Evolutionary conservation across 2,113 vertebrate genomes (phyloP).

Genomic region (Pachyramphus minor): DNA sequence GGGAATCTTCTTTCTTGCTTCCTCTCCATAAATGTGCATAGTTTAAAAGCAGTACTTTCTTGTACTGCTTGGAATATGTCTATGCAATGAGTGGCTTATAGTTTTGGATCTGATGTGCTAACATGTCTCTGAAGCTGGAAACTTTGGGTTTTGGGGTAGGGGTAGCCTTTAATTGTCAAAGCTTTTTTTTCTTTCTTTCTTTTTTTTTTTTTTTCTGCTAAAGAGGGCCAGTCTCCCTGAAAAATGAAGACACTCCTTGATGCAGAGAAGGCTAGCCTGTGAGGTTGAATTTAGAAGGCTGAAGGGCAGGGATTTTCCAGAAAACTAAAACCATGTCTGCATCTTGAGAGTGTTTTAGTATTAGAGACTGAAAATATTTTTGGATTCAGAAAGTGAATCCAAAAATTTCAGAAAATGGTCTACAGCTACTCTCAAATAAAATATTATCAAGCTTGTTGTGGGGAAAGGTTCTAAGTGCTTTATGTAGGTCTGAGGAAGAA

Average conservation of each 20-base stretch:
- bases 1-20: constrained; percentile 8
- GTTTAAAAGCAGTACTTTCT: background rate
- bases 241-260: background rate
- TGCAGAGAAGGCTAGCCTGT: background rate
- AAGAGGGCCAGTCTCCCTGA: background rate
- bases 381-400: background rate
- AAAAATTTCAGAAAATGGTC: too few species aligned
- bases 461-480: background rate
- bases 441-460: background rate
- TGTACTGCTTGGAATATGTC: background rate
- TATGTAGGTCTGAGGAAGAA: background rate
- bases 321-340: background rate
- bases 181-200: background rate
- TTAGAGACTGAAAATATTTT: background rate
- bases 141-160: background rate
- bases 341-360: background rate
- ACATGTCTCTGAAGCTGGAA: background rate
- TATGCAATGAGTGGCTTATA: background rate
- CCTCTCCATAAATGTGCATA: constrained; percentile 17
- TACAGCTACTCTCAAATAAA: background rate
- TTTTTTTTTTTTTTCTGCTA: background rate
- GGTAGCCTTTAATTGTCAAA: background rate
- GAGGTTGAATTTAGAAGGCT: background rate
- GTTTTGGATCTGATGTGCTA: background rate
- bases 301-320: constrained; percentile 56